phyloP scores from a whole-genome alignment of 2,797 vertebrate genomes.

The Borostomias antarcticus region DNA sequence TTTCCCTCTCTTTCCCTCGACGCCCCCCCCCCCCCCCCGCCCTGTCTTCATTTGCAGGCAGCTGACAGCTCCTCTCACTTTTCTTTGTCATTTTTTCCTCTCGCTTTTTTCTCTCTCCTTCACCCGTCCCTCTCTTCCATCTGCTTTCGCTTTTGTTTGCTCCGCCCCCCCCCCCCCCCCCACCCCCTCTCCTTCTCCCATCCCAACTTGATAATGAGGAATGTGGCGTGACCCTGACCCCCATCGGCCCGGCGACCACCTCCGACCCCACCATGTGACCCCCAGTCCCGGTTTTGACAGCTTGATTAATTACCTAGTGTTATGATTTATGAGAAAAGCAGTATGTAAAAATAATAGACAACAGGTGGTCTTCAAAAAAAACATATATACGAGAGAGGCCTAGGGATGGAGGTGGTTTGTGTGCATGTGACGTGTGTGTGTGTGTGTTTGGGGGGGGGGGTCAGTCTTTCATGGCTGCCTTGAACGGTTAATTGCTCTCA shows the following conservation, averaged over 20 bases:
- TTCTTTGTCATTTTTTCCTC: constrained; percentile 83
- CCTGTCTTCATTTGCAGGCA: constrained; percentile 77
- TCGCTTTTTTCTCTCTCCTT: constrained; percentile 80
- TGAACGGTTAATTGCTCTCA: constrained; percentile 71
- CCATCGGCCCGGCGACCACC: constrained; percentile 95
- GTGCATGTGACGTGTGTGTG: constrained; percentile 17
- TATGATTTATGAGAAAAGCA: constrained; percentile 99
- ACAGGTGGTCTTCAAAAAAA: constrained; percentile 91
- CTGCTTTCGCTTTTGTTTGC: constrained; percentile 93
- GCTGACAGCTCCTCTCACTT: constrained; percentile 85
- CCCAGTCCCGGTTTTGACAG: constrained; percentile 97
- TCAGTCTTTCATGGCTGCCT: constrained; percentile 63
- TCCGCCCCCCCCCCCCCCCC: constrained; percentile 73
- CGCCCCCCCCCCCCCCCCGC: constrained; percentile 66
- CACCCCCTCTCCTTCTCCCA: constrained; percentile 92
- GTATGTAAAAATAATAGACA: constrained; percentile 99
- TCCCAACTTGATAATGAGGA: constrained; percentile 99
- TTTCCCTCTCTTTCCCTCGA: constrained; percentile 54
- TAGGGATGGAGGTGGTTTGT: constrained; percentile 33
- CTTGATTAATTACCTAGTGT: constrained; percentile 99
- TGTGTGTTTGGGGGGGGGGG: constrained; percentile 15
- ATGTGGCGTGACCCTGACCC: constrained; percentile 99
- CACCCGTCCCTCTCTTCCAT: constrained; percentile 89
- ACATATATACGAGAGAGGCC: constrained; percentile 62
- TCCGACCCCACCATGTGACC: constrained; percentile 93